phyloP scores from a whole-genome alignment of 1,140 invertebrate genomes.

The Pseudomyrmex sp. region DNA sequence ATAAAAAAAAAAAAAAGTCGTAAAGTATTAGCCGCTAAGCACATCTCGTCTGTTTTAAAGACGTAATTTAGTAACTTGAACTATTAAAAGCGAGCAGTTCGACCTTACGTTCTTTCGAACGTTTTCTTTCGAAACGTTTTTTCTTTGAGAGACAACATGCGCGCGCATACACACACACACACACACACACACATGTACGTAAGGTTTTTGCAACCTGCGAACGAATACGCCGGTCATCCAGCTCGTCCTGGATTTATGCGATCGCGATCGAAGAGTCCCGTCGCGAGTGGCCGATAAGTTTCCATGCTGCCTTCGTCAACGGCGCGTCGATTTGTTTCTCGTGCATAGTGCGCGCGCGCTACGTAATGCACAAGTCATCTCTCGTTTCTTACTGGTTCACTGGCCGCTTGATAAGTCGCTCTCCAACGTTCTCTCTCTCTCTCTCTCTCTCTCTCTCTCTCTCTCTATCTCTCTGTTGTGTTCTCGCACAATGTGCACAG shows the following conservation, averaged over 20 bases:
- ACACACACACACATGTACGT: background rate
- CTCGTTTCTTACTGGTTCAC: conserved; percentile 62
- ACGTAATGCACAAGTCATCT: conserved; percentile 69
- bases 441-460: too few relatives aligned
- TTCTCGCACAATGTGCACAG: conserved; percentile 34
- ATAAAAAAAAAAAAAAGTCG: too few relatives aligned
- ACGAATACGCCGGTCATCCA: conserved; percentile 43
- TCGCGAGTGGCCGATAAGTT: conserved; percentile 51
- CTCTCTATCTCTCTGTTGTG: too few relatives aligned
- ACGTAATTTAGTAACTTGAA: background rate
- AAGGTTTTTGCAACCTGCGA: conserved; percentile 11
- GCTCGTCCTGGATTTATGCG: conserved; percentile 66
- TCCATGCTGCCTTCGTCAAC: conserved; percentile 56
- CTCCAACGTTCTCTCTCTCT: background rate
- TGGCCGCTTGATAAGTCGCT: conserved; percentile 68
- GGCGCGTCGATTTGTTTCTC: conserved; percentile 69
- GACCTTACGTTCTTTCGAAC: background rate
- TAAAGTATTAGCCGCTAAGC: too few relatives aligned
- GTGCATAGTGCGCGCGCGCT: conserved; percentile 53
- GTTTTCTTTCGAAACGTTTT: background rate
- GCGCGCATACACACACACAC: background rate
- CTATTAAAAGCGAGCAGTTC: background rate
- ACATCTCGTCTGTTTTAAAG: too few relatives aligned
- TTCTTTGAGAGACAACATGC: background rate
- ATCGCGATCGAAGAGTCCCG: conserved; percentile 63